Base-by-base conservation (phyloP, 1,140 invertebrate genomes). In the Nasonia giraulti region DNA sequence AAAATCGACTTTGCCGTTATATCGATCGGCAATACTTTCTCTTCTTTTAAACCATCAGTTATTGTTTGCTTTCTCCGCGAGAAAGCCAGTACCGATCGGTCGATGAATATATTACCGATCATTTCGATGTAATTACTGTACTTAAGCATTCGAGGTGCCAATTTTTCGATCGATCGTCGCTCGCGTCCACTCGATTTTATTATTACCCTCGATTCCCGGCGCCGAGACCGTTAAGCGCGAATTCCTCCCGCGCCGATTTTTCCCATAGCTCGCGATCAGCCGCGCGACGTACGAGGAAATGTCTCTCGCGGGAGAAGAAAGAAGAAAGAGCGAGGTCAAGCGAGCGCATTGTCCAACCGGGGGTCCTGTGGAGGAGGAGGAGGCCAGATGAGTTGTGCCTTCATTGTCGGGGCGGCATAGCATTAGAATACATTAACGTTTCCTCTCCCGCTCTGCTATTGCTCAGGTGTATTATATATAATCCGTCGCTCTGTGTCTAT, bases 371-470 rank as follows among this genome's bases (percentile, higher is more conserved):
- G 20, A 40, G 17, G 69, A 89, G 90, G 89, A 87, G 88, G 90
- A 87, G 83, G 86, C 80, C 73, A 86, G 88, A 91, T 91, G 90
- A 91, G 89, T 91, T 91, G 91, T 91, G 89, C 85, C 90, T 86
- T 90, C 90, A 91, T 91, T 91, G 91, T 91, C 89, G 90, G 91
- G 91, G 91, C 90, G 90, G 91, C 89, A 91, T 91, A 91, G 73
- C 86, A 91, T 91, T 91, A 91, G 89, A 91, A 91, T 91, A 91
- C 88, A 90, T 90, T 91, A 91, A 69, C 66, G 47, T 40, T 6
- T 6, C 37, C 11, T 11, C 33, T 33, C 73, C 80, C 17, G n/a
- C 27, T 20, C 23, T 8, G 5, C 6, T 7, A 1, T 31, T 0
- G 47, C 55, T 69, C 55, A 62, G 55, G 55, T 62, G 55, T 20